Evolutionary conservation across 2,797 vertebrate genomes (phyloP).

Genomic region (Notolepis coatsorum): DNA sequence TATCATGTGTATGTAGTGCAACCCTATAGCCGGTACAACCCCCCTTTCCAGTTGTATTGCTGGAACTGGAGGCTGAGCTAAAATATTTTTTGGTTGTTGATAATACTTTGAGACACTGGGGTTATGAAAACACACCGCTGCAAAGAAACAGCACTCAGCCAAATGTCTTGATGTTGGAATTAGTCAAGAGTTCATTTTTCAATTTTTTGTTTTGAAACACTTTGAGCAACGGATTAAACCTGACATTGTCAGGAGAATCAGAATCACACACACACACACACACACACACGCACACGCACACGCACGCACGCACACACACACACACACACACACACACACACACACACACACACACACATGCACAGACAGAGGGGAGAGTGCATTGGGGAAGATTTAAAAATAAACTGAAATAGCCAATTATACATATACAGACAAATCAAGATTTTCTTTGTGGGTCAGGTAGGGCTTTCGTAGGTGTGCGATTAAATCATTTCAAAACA

Average conservation of each 20-base stretch:
- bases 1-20: slow-evolving; percentile 65
- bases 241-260: slow-evolving; percentile 73
- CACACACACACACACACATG: slow-evolving; percentile 38
- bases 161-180: slow-evolving; percentile 82
- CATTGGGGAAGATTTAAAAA: slow-evolving; percentile 76
- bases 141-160: slow-evolving; percentile 75
- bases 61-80: slow-evolving; percentile 66
- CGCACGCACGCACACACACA: not conserved
- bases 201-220: slow-evolving; percentile 58
- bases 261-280: slow-evolving; percentile 46
- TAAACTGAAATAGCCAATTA: slow-evolving; percentile 73
- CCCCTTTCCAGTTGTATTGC: slow-evolving; percentile 41
- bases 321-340: slow-evolving; percentile 4
- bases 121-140: slow-evolving; percentile 82
- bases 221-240: slow-evolving; percentile 73
- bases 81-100: slow-evolving; percentile 75
- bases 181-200: slow-evolving; percentile 67
- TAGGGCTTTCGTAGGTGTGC: slow-evolving; percentile 45
- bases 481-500: slow-evolving; percentile 58
- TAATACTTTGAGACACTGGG: slow-evolving; percentile 80
- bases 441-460: slow-evolving; percentile 41
- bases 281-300: not conserved
- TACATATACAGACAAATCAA: slow-evolving; percentile 54
- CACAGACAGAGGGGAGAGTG: slow-evolving; percentile 70
- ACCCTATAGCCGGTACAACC: no score